These are phyloP conservation scores for Heteronetta atricapilla DNA, from an alignment of 2,113 vertebrate species.

Conservation along the genomic window DNA sequence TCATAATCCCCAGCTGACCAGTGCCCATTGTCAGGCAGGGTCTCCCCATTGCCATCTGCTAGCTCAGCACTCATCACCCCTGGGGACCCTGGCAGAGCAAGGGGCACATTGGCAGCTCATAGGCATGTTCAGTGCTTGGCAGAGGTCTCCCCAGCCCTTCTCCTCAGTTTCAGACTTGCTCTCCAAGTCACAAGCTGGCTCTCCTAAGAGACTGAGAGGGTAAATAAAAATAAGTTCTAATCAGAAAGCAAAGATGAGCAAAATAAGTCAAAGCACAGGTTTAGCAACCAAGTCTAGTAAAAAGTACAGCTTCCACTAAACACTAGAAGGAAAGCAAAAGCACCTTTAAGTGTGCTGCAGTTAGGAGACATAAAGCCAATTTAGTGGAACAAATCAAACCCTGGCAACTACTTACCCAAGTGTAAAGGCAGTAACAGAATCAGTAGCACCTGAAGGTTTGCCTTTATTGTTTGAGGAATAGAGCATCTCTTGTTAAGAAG, in stretches of 20 bases:
- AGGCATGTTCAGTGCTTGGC: neutral
- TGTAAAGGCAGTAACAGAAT: constrained; percentile 31
- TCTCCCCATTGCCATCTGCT: neutral
- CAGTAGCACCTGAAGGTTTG: constrained; percentile 13
- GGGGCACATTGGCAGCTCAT: accelerated
- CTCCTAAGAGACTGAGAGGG: neutral
- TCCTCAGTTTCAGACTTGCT: neutral
- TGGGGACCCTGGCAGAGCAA: neutral
- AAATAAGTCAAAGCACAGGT: neutral
- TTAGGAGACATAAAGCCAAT: constrained; percentile 47
- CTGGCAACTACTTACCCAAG: neutral
- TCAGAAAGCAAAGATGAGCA: neutral
- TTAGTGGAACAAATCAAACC: constrained; percentile 50
- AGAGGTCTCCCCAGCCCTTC: neutral
- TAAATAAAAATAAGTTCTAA: neutral
- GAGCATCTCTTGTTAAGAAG: neutral
- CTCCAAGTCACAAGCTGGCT: neutral
- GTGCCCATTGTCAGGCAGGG: neutral
- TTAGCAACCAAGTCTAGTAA: neutral
- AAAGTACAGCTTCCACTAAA: constrained; percentile 24
- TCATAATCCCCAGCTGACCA: neutral
- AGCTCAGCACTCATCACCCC: neutral
- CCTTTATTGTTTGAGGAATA: constrained; percentile 23
- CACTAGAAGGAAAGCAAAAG: constrained; percentile 24
- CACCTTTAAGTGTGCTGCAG: neutral